Evolutionary conservation across 2,113 vertebrate genomes (phyloP).

Genomic region (Gymnarchus niloticus): DNA sequence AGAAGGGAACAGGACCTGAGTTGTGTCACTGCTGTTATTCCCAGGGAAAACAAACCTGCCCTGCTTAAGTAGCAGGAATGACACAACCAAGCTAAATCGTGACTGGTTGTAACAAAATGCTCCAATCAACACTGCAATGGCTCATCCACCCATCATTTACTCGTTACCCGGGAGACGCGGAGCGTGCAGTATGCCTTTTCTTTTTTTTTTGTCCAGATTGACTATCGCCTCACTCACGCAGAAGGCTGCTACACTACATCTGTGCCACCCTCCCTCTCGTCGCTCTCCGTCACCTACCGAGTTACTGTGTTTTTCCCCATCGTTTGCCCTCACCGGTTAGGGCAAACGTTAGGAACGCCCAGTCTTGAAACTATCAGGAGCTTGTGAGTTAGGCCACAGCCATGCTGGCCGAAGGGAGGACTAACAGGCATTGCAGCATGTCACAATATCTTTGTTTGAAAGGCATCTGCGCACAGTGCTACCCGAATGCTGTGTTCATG

Average conservation of each 20-base stretch:
- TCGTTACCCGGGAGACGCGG: conserved; percentile 64
- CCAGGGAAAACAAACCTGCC: not conserved
- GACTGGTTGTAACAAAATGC: conserved; percentile 63
- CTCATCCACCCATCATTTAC: conserved; percentile 60
- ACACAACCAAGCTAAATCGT: conserved; percentile 48
- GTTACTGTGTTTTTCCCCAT: conserved; percentile 31
- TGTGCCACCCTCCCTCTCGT: conserved; percentile 34
- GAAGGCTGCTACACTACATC: conserved; percentile 31
- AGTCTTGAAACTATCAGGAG: too few relatives aligned
- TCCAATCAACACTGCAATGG: conserved; percentile 56
- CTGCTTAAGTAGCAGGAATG: not conserved
- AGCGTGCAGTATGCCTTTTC: conserved; percentile 52
- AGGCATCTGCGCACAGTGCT: not conserved
- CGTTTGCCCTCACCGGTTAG: conserved; percentile 25
- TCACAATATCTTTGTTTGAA: not conserved
- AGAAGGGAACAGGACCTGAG: not conserved
- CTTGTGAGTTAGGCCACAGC: too few relatives aligned
- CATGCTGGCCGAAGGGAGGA: too few relatives aligned
- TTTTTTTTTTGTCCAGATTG: conserved; percentile 52
- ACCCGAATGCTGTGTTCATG: not conserved
- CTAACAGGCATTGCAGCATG: too few relatives aligned
- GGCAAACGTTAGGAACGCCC: too few relatives aligned
- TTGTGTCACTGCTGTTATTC: not conserved
- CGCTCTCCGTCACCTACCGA: conserved; percentile 41
- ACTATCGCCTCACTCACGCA: conserved; percentile 35